These are phyloP conservation scores for Cichladusa arquata DNA, from an alignment of 2,113 vertebrate species.

Conservation along the genomic window DNA sequence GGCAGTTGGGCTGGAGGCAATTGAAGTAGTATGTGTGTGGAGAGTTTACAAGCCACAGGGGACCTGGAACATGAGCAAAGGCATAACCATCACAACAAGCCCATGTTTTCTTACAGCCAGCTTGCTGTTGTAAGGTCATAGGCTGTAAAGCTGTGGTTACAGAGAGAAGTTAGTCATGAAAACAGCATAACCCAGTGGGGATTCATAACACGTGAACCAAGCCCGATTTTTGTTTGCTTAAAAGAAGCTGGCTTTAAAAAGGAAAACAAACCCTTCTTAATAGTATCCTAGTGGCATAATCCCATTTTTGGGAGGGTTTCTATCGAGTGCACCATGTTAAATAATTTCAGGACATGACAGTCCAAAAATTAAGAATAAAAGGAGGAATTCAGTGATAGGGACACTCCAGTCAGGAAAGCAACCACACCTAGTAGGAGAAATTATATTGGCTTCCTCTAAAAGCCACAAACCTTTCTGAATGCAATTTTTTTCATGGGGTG, in stretches of 20 bases:
- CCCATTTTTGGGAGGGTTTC: not conserved
- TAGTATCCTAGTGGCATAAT: not conserved
- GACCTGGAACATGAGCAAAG: slow-evolving; percentile 63
- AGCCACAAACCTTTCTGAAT: not conserved
- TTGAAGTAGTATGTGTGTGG: slow-evolving; percentile 46
- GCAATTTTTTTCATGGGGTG: not conserved
- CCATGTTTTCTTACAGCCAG: slow-evolving; percentile 65
- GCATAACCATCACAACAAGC: slow-evolving; percentile 60
- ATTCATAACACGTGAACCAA: slow-evolving; percentile 62
- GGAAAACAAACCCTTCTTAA: not conserved
- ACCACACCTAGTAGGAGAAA: not conserved
- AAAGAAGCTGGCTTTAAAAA: slow-evolving; percentile 25
- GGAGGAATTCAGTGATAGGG: not conserved
- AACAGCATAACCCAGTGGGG: slow-evolving; percentile 60
- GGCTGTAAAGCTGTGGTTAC: slow-evolving; percentile 68
- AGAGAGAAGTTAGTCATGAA: slow-evolving; percentile 77
- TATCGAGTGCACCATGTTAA: not conserved
- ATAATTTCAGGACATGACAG: not conserved
- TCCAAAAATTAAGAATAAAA: not conserved
- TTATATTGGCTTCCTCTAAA: slow-evolving; percentile 10
- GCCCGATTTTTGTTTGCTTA: slow-evolving; percentile 62
- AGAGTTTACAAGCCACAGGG: slow-evolving; percentile 67
- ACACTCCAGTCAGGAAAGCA: not conserved
- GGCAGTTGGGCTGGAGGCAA: slow-evolving; percentile 19
- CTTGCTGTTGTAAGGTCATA: slow-evolving; percentile 71